Evolutionary conservation across 2,113 vertebrate genomes (phyloP).

Genomic region (Crotophaga sulcirostris): DNA sequence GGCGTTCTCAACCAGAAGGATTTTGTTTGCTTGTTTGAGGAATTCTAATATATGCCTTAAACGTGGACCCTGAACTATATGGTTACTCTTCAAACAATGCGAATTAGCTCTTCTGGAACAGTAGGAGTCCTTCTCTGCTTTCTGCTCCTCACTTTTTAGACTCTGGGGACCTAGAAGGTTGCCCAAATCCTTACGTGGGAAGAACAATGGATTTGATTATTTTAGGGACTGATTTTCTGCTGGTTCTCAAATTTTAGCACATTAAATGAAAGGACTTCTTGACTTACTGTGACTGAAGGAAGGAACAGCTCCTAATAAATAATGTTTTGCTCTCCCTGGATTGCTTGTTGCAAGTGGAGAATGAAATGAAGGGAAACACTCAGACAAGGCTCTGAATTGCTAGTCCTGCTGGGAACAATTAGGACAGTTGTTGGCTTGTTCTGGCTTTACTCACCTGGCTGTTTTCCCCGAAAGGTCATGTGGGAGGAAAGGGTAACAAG

Average conservation of each 20-base stretch:
- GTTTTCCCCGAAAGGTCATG: accelerated
- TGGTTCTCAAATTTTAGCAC: neutral
- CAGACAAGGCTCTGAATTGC: neutral
- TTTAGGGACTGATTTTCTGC: neutral
- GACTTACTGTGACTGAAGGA: neutral
- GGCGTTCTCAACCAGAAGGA: neutral
- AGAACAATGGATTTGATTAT: neutral
- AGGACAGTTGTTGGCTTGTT: neutral
- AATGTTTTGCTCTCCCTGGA: neutral
- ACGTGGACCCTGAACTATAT: neutral
- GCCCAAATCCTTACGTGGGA: accelerated
- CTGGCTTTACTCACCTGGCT: neutral
- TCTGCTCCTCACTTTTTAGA: neutral
- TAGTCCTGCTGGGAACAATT: neutral
- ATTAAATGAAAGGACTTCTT: neutral
- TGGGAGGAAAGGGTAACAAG: neutral
- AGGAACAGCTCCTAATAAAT: neutral
- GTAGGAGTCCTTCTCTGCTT: neutral
- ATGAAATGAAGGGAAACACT: neutral
- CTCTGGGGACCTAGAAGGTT: neutral
- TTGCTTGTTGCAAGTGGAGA: neutral
- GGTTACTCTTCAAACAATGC: neutral
- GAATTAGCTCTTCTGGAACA: neutral
- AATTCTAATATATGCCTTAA: neutral
- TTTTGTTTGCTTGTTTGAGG: neutral